Conservation (phyloP, 1,140 invertebrate genomes). For the Drosophila athabasca region DNA sequence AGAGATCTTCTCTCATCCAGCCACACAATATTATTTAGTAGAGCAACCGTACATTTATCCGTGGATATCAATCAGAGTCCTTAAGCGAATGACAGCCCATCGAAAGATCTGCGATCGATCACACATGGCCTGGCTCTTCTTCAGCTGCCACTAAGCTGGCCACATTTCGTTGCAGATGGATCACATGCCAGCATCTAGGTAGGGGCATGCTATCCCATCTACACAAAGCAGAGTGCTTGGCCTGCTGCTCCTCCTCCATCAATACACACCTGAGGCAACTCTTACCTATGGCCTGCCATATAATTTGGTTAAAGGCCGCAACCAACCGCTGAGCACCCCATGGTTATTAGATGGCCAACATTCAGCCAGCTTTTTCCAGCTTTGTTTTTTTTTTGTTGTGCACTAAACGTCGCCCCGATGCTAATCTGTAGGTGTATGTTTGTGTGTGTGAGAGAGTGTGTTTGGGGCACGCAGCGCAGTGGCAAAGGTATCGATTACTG, state of each 20-base stretch:
- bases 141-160: no score
- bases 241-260: not conserved
- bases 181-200: no score
- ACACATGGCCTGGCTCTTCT: no score
- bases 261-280: constrained; percentile 36
- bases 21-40: no score
- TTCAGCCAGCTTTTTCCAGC: constrained; percentile 36
- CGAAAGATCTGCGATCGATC: no score
- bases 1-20: no score
- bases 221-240: no score
- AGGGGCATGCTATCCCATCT: no score
- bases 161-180: no score
- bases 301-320: constrained; percentile 76
- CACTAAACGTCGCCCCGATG: constrained; percentile 75
- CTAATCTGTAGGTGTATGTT: constrained; percentile 65
- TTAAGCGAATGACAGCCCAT: no score
- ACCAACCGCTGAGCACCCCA: constrained; percentile 51
- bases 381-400: constrained; percentile 33
- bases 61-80: no score
- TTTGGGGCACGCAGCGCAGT: constrained; percentile 6
- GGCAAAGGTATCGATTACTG: constrained; percentile 79
- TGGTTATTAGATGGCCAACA: constrained; percentile 80
- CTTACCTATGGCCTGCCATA: constrained; percentile 57
- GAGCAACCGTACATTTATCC: no score
- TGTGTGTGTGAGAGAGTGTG: constrained; percentile 1